phyloP scores from a whole-genome alignment of 1,140 invertebrate species.

The Bombus waltoni region DNA sequence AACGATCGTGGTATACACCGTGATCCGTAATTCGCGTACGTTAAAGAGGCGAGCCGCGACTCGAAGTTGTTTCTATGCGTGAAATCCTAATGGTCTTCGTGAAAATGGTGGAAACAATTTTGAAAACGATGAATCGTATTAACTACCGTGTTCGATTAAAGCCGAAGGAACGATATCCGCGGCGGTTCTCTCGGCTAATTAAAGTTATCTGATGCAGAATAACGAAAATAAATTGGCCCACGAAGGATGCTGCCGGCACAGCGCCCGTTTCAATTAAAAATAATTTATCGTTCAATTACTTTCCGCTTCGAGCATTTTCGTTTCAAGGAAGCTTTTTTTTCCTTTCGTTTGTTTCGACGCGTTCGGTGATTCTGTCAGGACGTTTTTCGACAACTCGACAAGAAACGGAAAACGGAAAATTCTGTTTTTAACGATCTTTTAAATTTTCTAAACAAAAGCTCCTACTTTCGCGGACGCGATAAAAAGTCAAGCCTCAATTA shows the following conservation, averaged over 20 bases:
- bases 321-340: background rate
- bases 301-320: background rate
- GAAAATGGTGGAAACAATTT: background rate
- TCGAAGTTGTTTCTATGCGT: background rate
- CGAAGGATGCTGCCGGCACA: background rate
- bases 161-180: background rate
- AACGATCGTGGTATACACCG: background rate
- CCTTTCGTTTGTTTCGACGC: background rate
- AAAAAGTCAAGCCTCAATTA: background rate
- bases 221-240: constrained; percentile 23
- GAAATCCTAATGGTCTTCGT: background rate
- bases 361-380: background rate
- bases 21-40: background rate
- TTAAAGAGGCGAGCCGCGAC: background rate
- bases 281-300: background rate
- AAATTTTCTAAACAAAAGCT: background rate
- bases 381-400: no score
- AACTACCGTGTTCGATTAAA: background rate
- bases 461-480: background rate
- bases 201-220: constrained; percentile 15
- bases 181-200: background rate
- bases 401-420: no score
- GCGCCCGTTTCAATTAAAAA: background rate
- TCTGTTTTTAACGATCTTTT: background rate
- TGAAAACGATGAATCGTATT: background rate